Evolutionary conservation across 2,888 invertebrate genomes (phyloP), one percentile per base, ranked within the genome.

Genomic region (Elmis aenea): DNA sequence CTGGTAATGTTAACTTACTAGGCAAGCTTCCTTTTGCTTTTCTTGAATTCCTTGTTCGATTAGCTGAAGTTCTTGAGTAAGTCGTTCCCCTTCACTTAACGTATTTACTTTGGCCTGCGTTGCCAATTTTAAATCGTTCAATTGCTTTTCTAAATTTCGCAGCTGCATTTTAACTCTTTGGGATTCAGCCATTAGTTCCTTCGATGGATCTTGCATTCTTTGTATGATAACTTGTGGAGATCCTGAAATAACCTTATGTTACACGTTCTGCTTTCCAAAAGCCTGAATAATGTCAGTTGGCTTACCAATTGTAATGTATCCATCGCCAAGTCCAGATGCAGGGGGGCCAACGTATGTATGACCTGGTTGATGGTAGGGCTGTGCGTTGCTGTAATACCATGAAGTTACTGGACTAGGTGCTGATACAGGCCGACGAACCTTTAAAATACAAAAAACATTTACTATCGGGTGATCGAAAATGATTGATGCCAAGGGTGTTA

Each of bases 31-130:
- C 42, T 75, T 76, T 47, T 79, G 76, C 51, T 75, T 75, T 50
- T 77, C 77, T 33, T 74, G 69, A 45, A 79, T 78, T 14, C 76
- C 77, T 44, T 77, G 76, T 53, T 79, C 77, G 13, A 79, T 76
- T 54, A 76, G 63, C 44, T 75, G 74, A 34, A 78, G 61, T 54
- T 79, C 77, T 51, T 77, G 76, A 5, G 75, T 71, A 18, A 79
- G 60, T 39, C 74, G 64, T 45, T 79, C 77, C 10, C 75, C 72
- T 48, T 77, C 76, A 37, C 62, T 70, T 33, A 75, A 62, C 6
- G 67, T 68, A 6, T 71, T 68, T 20, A 73, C 67, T n/a, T n/a
- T n/a, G 28, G 68, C 73, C 50, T 76, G 72, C 1, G 75, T 73
- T 6, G 74, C 71, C 36, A 76, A 63, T 63, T 75, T 75, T 43